Base-by-base conservation (phyloP, 1,140 invertebrate genomes). In the Bombus turneri region DNA sequence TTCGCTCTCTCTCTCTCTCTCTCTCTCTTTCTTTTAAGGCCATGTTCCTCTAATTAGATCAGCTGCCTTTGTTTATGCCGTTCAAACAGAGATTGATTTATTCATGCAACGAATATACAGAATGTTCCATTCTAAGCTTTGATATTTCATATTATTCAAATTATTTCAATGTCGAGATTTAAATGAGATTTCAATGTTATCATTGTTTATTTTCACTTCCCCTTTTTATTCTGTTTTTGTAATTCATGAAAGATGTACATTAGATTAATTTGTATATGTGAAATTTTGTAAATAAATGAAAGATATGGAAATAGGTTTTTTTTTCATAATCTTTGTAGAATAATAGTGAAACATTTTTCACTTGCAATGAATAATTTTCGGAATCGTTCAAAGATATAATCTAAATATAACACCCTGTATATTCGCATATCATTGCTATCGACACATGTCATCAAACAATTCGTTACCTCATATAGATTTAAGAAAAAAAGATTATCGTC, bases 21-120 rank as follows among this genome's bases (percentile, higher is more conserved):
- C 28, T 78, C 75, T 78, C 57, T 77, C 53, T 34, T 64, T 87
- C 74, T 34, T 78, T 87, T 87, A 90, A 90, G 88, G 86, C 83
- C 76, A 84, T 90, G 71, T 85, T 85, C 68, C 72, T 64, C 62
- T 83, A 79, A 84, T 81, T 68, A 71, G 76, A 81, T 87, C 69
- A 85, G 73, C 64, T 15, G 68, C 59, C 39, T 72, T 73, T 39
- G n/a, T 59, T 72, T 59, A 78, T 34, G 37, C 25, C 47, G 25
- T 79, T 43, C 28, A 25, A 41, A 79, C 68, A 31, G 15, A 41
- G 25, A 71, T 72, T 41, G n/a, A 62, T 59, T 66, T 72, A 59
- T 69, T 68, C n/a, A 28, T 34, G 64, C 25, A n/a, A n/a, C 18
- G 25, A 69, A 57, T 57, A 28, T 43, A 69, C 66, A 57, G 34